A percentile compares a stretch with the other conserved stretches of the same genome.
These are phyloP conservation scores for Kryptopterus vitreolus DNA, from an alignment of 2,797 vertebrate genomes.

Conservation along the genomic window DNA sequence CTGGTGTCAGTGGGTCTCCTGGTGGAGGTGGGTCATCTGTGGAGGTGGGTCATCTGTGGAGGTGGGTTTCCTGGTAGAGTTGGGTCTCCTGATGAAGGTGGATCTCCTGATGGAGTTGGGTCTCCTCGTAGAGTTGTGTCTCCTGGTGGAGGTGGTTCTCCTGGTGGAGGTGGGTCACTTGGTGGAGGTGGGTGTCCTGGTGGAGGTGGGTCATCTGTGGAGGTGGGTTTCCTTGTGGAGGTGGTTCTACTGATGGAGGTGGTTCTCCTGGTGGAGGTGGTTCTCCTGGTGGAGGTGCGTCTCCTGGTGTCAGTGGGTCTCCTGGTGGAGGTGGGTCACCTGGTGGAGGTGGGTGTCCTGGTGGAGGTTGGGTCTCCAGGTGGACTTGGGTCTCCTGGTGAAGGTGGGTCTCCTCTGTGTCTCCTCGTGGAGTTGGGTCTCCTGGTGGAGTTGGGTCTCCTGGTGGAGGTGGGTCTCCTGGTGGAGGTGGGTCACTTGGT, in stretches of 20 bases:
- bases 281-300: not conserved
- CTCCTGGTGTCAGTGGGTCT: not conserved
- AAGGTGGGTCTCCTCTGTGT: not conserved
- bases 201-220: not conserved
- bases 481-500: not conserved
- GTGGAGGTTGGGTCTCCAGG: not conserved
- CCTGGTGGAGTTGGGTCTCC: not conserved
- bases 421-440: not conserved
- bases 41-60: not conserved
- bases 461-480: not conserved
- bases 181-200: not conserved
- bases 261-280: not conserved
- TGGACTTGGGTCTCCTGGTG: too few species aligned
- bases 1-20: too few species aligned
- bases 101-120: not conserved
- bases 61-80: not conserved
- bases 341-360: slow-evolving; percentile 63
- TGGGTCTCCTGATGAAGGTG: slow-evolving; percentile 64
- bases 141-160: not conserved
- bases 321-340: not conserved
- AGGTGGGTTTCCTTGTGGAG: not conserved
- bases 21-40: not conserved
- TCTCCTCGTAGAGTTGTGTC: not conserved
- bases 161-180: not conserved
- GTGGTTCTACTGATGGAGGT: not conserved